Evolutionary conservation across 2,888 invertebrate species (phyloP).

Genomic region (Campoplex capitator): DNA sequence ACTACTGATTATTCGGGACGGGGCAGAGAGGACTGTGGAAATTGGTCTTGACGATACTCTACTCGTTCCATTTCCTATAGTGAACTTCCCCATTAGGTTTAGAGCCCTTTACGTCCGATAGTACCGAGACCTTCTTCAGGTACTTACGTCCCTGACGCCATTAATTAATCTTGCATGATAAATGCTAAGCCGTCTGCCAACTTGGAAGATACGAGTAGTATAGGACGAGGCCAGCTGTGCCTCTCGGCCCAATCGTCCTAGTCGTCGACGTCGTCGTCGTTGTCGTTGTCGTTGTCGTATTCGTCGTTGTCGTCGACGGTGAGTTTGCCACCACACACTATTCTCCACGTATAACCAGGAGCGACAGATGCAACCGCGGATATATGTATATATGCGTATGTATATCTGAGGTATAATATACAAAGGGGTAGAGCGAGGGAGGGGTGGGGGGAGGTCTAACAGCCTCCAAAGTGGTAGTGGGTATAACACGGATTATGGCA

Average conservation of each 20-base stretch:
- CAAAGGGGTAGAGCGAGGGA: slow-evolving; percentile 17
- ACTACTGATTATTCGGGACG: slow-evolving; percentile 7
- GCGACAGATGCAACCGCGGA: slow-evolving; percentile 67
- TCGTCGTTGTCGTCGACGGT: slow-evolving; percentile 43
- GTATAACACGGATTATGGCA: slow-evolving; percentile 63
- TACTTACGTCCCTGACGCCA: slow-evolving; percentile 73
- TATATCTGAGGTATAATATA: slow-evolving; percentile 35
- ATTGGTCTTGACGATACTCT: slow-evolving; percentile 61
- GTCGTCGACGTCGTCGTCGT: slow-evolving; percentile 46
- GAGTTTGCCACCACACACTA: slow-evolving; percentile 34
- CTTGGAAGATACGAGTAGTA: slow-evolving; percentile 77
- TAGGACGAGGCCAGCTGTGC: slow-evolving; percentile 73
- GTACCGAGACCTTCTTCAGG: slow-evolving; percentile 32
- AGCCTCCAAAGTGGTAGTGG: slow-evolving; percentile 45
- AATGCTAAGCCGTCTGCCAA: slow-evolving; percentile 81
- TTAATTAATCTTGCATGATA: slow-evolving; percentile 82
- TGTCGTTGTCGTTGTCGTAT: slow-evolving; percentile 41
- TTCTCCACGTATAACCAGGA: slow-evolving; percentile 52
- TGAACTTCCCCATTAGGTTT: slow-evolving; percentile 34
- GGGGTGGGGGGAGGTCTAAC: slow-evolving; percentile 10
- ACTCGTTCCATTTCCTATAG: slow-evolving; percentile 37
- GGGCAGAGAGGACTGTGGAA: slow-evolving; percentile 20
- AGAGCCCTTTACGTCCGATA: slow-evolving; percentile 43
- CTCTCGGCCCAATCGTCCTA: slow-evolving; percentile 72
- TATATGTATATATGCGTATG: slow-evolving; percentile 45